Evolutionary conservation across 1,140 invertebrate genomes (phyloP), one percentile per base, ranked within the genome.

Genomic region (Drosophila oshimai): DNA sequence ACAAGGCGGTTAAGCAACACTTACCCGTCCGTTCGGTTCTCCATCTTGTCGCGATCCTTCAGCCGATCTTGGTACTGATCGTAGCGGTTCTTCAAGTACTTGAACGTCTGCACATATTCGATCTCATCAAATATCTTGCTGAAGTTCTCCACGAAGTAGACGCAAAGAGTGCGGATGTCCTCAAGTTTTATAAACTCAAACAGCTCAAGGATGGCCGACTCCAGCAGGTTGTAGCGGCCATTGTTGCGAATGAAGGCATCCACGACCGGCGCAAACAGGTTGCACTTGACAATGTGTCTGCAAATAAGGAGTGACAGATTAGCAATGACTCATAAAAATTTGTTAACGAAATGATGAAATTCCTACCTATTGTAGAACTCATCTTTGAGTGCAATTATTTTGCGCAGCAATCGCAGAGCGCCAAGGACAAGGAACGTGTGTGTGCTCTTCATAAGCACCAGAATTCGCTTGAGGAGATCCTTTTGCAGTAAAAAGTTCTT

Each of bases 151-250:
- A 99, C 96, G 75, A 99, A 95, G 91, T 99, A 97, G 39, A 95
- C 95, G 93, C 96, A 98, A 71, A 99, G 93, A n/a, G 96, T 95
- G 92, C 98, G 98, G 33, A 99, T 97, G 92, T 99, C 98, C 93
- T 99, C 98, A 91, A 96, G 91, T 93, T 97, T 98, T 55, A 99
- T 99, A 92, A 98, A 99, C 92, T 99, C 99, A 93, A 99, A 99
- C 92, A 99, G 95, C 93, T 99, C 99, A 90, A 99, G 94, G 90
- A 99, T 98, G 57, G 99, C 98, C 10, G 99, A 99, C 92, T 99
- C 99, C 51, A 99, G 92, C 47, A 99, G 94, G 93, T 99, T 99
- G 91, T 99, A 99, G 90, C 97, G 95, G 70, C 97, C 97, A 91
- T 99, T 98, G 92, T 99, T 99, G 78, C 95, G 94, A 87, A 97